Conservation (phyloP, 2,113 vertebrate genomes). For the Xiphorhynchus elegans region DNA sequence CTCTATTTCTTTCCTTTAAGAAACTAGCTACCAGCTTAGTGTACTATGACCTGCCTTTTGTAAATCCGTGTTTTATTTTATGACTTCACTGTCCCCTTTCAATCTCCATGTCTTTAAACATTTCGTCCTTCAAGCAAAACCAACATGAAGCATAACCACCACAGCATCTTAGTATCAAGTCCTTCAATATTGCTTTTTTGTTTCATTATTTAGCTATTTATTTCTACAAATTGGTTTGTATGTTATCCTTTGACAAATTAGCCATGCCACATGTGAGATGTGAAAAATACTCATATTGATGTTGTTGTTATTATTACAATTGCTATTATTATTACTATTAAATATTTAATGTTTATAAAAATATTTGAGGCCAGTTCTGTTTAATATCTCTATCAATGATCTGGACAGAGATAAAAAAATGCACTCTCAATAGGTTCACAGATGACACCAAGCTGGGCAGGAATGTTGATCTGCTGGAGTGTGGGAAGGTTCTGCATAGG, state of each 20-base stretch:
- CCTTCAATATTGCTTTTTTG: not conserved
- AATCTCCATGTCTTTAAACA: not conserved
- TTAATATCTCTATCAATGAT: not conserved
- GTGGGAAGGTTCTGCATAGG: not conserved
- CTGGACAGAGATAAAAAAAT: not conserved
- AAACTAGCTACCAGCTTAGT: not conserved
- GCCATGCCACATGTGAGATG: rapidly evolving
- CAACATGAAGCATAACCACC: not conserved
- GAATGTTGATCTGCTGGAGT: not conserved
- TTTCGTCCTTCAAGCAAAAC: not conserved
- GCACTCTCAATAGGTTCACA: rapidly evolving
- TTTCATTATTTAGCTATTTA: not conserved
- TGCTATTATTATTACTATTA: not conserved
- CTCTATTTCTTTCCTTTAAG: not conserved
- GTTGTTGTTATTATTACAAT: not conserved
- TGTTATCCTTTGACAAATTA: not conserved
- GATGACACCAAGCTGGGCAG: not conserved
- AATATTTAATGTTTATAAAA: not conserved
- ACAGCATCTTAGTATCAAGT: not conserved
- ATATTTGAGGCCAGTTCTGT: not conserved
- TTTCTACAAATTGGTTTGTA: not conserved
- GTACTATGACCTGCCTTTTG: not conserved
- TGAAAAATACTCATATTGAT: not conserved
- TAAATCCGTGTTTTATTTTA: not conserved
- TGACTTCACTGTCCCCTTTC: not conserved